Conservation (phyloP, 2,888 invertebrate species). For the Tricholauxania praeusta region DNA sequence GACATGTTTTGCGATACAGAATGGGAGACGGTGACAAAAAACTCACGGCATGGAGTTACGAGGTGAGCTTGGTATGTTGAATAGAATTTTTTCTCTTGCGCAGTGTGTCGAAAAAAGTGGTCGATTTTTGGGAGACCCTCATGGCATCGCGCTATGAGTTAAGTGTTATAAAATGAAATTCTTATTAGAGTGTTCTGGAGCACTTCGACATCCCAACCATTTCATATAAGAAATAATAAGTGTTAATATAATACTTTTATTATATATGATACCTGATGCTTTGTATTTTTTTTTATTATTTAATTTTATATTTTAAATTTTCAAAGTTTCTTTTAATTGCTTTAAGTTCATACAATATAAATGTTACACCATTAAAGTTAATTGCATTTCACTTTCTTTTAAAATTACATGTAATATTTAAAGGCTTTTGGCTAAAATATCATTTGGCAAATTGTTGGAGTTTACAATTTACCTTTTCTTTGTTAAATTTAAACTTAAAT, state of each 20-base stretch:
- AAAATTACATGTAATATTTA: background rate
- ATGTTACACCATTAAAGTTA: conserved; percentile 2
- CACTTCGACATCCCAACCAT: no score
- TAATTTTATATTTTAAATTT: background rate
- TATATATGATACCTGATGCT: conserved; percentile 9
- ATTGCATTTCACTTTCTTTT: background rate
- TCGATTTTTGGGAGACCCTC: no score
- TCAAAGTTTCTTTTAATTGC: conserved; percentile 5
- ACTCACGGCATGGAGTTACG: no score
- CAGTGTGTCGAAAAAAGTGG: no score
- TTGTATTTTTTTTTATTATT: conserved; percentile 13
- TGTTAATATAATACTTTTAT: conserved; percentile 3
- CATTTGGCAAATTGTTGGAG: background rate
- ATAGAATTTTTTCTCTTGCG: no score
- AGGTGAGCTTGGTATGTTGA: no score
- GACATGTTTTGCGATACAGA: no score
- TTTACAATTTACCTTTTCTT: conserved; percentile 10
- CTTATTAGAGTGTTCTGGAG: no score
- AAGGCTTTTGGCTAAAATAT: conserved; percentile 11
- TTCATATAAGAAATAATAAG: no score
- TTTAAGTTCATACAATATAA: conserved; percentile 7
- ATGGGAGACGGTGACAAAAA: no score
- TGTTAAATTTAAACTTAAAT: background rate
- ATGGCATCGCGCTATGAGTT: no score
- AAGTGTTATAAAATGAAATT: no score